Conservation (phyloP, 2,797 vertebrate species). For the Danio choprae region DNA sequence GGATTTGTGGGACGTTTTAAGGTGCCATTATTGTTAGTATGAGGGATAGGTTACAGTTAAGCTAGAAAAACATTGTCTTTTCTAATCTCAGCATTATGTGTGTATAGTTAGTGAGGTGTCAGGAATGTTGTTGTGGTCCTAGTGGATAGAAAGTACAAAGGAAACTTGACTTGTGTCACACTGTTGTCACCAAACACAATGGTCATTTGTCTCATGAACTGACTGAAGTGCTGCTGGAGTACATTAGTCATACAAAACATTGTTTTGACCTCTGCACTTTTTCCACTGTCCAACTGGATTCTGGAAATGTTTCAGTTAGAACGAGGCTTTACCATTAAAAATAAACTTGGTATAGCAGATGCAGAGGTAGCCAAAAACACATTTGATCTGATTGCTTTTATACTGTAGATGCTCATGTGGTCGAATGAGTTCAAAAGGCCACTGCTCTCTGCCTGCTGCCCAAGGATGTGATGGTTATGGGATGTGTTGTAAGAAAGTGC, state of each 20-base stretch:
- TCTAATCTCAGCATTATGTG: not conserved
- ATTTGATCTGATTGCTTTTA: no score
- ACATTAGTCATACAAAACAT: conserved; percentile 25
- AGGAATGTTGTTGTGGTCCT: conserved; percentile 18
- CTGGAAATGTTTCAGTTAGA: conserved; percentile 11
- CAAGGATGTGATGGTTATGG: no score
- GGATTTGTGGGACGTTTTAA: not conserved
- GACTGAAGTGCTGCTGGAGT: conserved; percentile 8
- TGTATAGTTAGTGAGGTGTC: not conserved
- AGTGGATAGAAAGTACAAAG: not conserved
- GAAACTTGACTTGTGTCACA: not conserved
- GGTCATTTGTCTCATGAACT: conserved; percentile 12
- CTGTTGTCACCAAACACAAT: not conserved
- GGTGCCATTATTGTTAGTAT: not conserved
- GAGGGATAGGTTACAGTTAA: not conserved
- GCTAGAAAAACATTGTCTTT: conserved; percentile 10
- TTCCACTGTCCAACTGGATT: not conserved
- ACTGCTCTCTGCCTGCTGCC: no score
- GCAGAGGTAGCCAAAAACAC: no score
- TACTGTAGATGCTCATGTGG: no score
- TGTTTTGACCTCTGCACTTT: conserved; percentile 4
- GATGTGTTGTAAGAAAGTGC: no score
- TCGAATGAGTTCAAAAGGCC: no score
- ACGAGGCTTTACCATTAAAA: not conserved
- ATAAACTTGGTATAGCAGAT: not conserved